Percentiles rank a stretch among this genome's conserved stretches.
Conservation (phyloP, 2,888 invertebrate species). For the Amiota mariae region DNA sequence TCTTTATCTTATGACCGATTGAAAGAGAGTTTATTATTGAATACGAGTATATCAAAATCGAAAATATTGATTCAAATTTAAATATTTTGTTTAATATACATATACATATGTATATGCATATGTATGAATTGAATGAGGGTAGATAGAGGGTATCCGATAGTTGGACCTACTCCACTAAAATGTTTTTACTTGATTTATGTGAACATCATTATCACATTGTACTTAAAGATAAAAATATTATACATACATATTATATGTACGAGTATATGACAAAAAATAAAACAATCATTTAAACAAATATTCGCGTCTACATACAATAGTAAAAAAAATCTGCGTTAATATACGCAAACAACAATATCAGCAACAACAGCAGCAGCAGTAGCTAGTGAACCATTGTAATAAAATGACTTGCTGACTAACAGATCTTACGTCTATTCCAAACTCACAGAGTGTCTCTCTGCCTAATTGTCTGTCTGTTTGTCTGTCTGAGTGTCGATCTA, state of each 20-base stretch:
- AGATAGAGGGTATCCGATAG: too few relatives aligned
- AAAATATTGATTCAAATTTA: too few relatives aligned
- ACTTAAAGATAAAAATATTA: not conserved
- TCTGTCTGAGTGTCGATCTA: too few relatives aligned
- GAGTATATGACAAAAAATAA: not conserved
- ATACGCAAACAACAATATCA: not conserved
- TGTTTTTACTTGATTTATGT: too few relatives aligned
- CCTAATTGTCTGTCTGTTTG: not conserved
- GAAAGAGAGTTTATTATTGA: too few relatives aligned
- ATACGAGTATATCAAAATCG: too few relatives aligned
- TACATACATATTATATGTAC: too few relatives aligned
- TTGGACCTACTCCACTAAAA: too few relatives aligned
- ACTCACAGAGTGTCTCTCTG: not conserved
- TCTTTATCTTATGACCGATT: too few relatives aligned
- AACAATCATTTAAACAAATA: not conserved
- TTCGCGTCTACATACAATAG: not conserved
- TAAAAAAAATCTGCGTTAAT: not conserved
- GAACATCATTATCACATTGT: not conserved
- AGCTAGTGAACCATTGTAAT: constrained; percentile 14
- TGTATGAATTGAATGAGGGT: too few relatives aligned
- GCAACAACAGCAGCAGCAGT: not conserved
- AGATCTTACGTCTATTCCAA: constrained; percentile 1
- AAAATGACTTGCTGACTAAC: not conserved
- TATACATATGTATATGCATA: too few relatives aligned
- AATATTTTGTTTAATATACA: too few relatives aligned